These are phyloP conservation scores for Busseola fusca DNA, from an alignment of 2,888 invertebrate genomes.

Conservation along the genomic window DNA sequence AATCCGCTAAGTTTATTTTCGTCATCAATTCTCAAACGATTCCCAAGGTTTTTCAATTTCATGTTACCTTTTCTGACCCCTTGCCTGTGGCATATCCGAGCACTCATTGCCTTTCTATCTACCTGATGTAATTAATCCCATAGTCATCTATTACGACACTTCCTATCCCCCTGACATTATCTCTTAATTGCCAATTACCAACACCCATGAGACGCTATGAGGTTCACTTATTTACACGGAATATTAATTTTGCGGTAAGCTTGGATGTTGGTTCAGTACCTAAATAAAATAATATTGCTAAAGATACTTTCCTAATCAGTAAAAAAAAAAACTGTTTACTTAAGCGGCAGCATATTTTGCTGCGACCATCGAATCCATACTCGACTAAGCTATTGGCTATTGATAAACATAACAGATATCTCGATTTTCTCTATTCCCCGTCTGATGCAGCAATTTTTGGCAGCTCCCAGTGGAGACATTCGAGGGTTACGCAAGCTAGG, in stretches of 20 bases:
- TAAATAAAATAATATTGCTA: not conserved
- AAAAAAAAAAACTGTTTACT: not conserved
- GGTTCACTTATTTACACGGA: conserved; percentile 33
- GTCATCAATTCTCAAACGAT: not conserved
- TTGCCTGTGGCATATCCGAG: conserved; percentile 4
- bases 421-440: conserved; percentile 10
- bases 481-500: conserved; percentile 38
- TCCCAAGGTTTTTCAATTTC: not conserved
- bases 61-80: not conserved
- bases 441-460: conserved; percentile 30
- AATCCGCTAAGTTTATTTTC: not conserved
- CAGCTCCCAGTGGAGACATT: not conserved
- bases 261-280: not conserved
- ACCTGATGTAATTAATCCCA: conserved; percentile 48
- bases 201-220: conserved; percentile 29
- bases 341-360: conserved; percentile 1
- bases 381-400: not conserved
- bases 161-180: conserved; percentile 36
- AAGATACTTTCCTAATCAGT: not conserved
- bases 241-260: conserved; percentile 23
- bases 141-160: conserved; percentile 30
- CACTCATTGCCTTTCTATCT: conserved; percentile 24
- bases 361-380: conserved; percentile 1
- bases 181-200: conserved; percentile 53
- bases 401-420: conserved; percentile 6